Evolutionary conservation across 2,113 vertebrate genomes (phyloP).

Genomic region (Hydropotes inermis): DNA sequence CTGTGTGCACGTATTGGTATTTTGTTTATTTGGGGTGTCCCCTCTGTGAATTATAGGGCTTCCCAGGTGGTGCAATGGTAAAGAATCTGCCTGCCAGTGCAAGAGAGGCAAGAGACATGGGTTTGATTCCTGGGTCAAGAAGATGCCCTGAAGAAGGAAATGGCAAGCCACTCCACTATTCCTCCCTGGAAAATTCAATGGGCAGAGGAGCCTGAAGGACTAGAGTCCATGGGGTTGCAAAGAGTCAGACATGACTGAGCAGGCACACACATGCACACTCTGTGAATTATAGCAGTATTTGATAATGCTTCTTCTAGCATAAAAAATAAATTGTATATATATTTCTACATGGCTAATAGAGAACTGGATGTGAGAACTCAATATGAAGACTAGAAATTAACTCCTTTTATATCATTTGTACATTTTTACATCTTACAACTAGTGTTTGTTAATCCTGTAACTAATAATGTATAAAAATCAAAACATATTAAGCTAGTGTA

Average conservation of each 20-base stretch:
- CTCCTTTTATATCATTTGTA: neutral
- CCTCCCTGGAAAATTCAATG: neutral
- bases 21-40: neutral
- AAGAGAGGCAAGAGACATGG: neutral
- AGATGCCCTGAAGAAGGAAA: neutral
- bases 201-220: neutral
- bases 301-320: neutral
- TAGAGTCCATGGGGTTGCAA: neutral
- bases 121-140: neutral
- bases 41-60: neutral
- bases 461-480: neutral
- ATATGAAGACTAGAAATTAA: neutral
- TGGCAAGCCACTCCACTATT: neutral
- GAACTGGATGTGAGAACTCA: neutral
- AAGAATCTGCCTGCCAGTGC: neutral
- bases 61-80: neutral
- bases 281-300: neutral
- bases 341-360: neutral
- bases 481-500: neutral
- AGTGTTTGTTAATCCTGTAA: neutral
- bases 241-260: neutral
- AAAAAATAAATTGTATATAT: neutral
- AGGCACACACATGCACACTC: no score
- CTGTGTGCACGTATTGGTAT: neutral
- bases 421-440: neutral